Base-by-base conservation (phyloP, 2,888 invertebrate genomes). In the Oligia latruncula region DNA sequence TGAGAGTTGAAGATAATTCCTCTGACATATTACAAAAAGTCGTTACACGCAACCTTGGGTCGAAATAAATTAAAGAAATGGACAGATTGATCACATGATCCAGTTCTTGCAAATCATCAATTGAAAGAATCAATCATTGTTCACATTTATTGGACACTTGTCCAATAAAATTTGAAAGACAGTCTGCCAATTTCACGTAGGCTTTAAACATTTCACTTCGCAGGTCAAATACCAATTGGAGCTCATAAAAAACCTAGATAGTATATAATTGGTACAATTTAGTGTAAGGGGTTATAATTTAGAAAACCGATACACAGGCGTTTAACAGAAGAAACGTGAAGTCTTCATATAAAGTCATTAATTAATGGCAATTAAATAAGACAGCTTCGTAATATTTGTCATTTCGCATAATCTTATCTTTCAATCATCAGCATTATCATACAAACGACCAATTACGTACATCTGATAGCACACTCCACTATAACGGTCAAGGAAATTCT, bases 371-470 rank as follows among this genome's bases (percentile, higher is more conserved):
- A 77, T 85, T 64, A 82, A 71, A 17, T 71, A 75, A n/a, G 66
- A 73, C 66, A 64, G 64, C 73, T 74, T 76, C 65, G 65, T 79
- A 86, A 78, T 67, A 66, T 84, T 82, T 83, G 64, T 71, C 20
- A 73, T 78, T 64, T 76, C 64, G 13, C 55, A 76, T 79, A 74
- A 86, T 83, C 87, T 77, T 83, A 85, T 85, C 79, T 79, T 80
- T 83, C 75, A 75, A 83, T 86, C 79, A 71, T 76, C 60, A 40
- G 5, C 40, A 85, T 86, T 85, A 85, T 70, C 87, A 86, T 86
- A 80, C 65, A 86, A 85, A 80, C 43, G 74, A 77, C 76, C 71
- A 79, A 71, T 74, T 74, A 77, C 35, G n/a, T 71, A 35, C 60
- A 74, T 77, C 66, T 77, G 79, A 83, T 68, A 86, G 13, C 62